Base-by-base conservation (phyloP, 1,140 invertebrate genomes). In the Caenorhabditis remanei region DNA sequence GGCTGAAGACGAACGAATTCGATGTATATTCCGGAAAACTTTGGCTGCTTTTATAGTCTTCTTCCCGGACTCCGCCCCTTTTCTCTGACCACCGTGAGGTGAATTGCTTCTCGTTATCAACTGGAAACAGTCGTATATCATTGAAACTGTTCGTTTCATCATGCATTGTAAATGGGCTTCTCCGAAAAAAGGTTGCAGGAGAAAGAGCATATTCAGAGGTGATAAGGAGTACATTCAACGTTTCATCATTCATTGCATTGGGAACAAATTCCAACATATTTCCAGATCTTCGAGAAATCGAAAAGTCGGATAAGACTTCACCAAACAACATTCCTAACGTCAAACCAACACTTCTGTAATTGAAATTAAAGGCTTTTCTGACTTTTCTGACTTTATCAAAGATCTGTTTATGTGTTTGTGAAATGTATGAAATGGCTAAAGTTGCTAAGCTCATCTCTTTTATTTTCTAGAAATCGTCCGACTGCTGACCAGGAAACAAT, bases 131-230 rank as follows among this genome's bases (percentile, higher is more conserved):
- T 79, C 71, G 19, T 79, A 50, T 79, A 79, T 79, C 71, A 79
- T 43, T 79, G 71, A 79, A 79, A 50, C 46, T 50, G 43, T 48
- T 79, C 71, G 71, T 79, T 79, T 79, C 71, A 79, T 79, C 71
- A 50, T 79, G 71, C 71, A 79, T 53, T 50, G 46, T 53, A 79
- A 79, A 79, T 11, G 46, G 46, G 71, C 46, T 50, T 79, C 71
- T 50, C 46, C 21, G 71, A 75, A 79, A 79, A 48, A 24, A 50
- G 40, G 71, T 79, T 79, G 46, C 43, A 50, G 32, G 32, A 32
- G 32, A 32, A 32, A 32, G 32, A 32, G 32, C 32, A 50, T 19
- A 2, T 71, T 19, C 8, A 6, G 7, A 46, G 46, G 9, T 50
- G 71, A 48, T 79, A 50, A 79, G 40, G n/a, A 79, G 71, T 79